Conservation (phyloP, 2,888 invertebrate genomes). For the Epinotia nisella region DNA sequence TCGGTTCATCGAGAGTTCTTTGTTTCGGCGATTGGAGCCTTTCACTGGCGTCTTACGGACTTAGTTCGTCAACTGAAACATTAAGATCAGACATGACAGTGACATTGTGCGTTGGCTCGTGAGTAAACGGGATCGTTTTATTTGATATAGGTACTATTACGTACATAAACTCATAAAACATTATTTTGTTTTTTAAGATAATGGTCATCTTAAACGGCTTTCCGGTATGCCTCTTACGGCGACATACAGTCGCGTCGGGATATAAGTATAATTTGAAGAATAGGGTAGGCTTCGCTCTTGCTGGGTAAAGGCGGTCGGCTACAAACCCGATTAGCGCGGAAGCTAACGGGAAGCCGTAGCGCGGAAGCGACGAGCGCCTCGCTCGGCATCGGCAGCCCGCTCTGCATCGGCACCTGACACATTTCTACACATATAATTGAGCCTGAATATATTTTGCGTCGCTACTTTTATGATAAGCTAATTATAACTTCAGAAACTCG, state of each 20-base stretch:
- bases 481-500: not conserved
- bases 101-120: conserved; percentile 37
- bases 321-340: conserved; percentile 58
- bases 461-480: not conserved
- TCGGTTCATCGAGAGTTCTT: conserved; percentile 71
- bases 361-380: conserved; percentile 19
- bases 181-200: conserved; percentile 1
- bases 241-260: not conserved
- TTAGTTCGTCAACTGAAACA: conserved; percentile 15
- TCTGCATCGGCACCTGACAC: not conserved
- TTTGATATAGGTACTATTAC: not conserved
- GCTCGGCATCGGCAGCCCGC: not conserved
- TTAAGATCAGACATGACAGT: conserved; percentile 32
- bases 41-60: conserved; percentile 55
- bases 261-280: not conserved
- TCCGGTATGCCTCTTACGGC: not conserved
- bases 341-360: conserved; percentile 57
- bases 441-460: not conserved
- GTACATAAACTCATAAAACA: not conserved
- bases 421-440: not conserved
- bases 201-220: conserved; percentile 11
- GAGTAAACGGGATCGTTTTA: conserved; percentile 2
- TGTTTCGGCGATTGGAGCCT: conserved; percentile 64
- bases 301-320: conserved; percentile 28
- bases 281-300: conserved; percentile 10